phyloP scores from a whole-genome alignment of 2,113 vertebrate genomes.

The Stegostoma tigrinum region DNA sequence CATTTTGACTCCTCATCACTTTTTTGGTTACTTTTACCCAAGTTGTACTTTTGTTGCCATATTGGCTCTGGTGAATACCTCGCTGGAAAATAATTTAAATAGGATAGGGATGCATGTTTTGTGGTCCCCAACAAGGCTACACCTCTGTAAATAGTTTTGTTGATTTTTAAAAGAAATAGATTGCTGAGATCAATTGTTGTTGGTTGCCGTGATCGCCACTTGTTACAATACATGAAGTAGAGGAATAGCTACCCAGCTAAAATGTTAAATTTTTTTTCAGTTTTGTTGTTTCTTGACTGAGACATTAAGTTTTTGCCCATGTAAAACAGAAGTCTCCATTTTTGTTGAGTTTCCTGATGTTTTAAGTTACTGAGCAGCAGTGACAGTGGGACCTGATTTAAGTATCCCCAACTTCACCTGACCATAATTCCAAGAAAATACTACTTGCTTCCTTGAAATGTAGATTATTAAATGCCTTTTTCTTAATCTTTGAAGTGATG shows the following conservation, averaged over 20 bases:
- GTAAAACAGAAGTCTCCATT: not conserved
- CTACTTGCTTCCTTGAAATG: not conserved
- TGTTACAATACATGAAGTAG: not conserved
- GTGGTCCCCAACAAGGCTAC: not conserved
- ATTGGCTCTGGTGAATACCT: not conserved
- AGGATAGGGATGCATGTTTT: no score
- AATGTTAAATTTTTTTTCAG: not conserved
- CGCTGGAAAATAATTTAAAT: not conserved
- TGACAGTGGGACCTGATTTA: not conserved
- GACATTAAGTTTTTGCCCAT: no score
- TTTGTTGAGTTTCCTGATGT: not conserved
- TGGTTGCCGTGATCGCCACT: not conserved
- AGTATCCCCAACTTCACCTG: not conserved
- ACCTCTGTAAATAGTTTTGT: not conserved
- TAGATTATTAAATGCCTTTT: not conserved
- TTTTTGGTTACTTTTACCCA: not conserved
- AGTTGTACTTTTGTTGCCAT: not conserved
- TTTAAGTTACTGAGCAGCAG: not conserved
- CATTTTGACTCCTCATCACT: not conserved
- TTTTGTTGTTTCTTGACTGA: not conserved
- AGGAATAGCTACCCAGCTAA: not conserved
- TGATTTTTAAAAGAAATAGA: not conserved
- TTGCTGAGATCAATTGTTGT: not conserved
- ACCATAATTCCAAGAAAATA: not conserved
- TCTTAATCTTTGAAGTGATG: not conserved